phyloP scores from a whole-genome alignment of 2,113 vertebrate genomes.

The Pseudonaja textilis region DNA sequence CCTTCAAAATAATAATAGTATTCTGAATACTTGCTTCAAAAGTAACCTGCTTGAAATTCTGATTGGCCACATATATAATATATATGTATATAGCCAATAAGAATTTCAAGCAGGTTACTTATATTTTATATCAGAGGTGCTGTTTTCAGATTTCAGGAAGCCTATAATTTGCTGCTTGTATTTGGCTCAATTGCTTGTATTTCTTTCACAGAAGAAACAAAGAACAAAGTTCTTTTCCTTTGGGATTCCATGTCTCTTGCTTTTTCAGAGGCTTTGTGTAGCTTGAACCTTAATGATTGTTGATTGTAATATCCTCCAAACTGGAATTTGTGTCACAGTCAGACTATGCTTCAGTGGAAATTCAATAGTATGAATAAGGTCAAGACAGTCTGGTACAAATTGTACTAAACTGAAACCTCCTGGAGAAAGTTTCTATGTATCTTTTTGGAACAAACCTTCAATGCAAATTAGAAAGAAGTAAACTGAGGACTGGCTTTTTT shows the following conservation, averaged over 20 bases:
- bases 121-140: neutral
- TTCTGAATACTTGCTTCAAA: neutral
- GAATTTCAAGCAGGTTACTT: neutral
- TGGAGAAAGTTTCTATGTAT: neutral
- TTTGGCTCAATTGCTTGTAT: neutral
- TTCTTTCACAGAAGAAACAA: neutral
- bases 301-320: neutral
- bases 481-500: too few species aligned
- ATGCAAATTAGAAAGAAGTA: too few species aligned
- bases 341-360: neutral
- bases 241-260: neutral
- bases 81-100: neutral
- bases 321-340: neutral
- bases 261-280: neutral
- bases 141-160: neutral
- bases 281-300: neutral
- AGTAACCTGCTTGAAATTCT: neutral
- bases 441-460: neutral
- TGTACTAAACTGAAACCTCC: neutral
- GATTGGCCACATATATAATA: neutral
- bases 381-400: neutral
- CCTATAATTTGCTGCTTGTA: neutral
- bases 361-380: neutral
- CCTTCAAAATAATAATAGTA: neutral
- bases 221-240: neutral